These are phyloP conservation scores for Ectemnius cavifrons DNA, from an alignment of 2,888 invertebrate species.

Conservation along the genomic window DNA sequence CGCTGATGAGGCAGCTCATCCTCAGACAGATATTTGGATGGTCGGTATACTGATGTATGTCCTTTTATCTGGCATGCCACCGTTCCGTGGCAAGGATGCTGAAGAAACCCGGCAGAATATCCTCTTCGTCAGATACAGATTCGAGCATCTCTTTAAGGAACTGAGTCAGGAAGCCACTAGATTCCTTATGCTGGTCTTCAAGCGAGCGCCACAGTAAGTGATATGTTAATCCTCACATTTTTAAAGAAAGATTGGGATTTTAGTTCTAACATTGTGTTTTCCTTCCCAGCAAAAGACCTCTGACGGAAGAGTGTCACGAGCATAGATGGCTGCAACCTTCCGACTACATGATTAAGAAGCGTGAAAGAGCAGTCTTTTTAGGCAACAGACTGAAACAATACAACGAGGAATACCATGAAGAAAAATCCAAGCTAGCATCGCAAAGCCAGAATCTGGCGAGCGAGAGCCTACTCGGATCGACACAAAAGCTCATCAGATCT, in stretches of 20 bases:
- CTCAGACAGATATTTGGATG: conserved; percentile 97
- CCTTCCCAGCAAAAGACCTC: conserved; percentile 90
- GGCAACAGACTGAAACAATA: conserved; percentile 91
- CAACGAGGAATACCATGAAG: conserved; percentile 88
- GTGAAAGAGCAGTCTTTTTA: conserved; percentile 92
- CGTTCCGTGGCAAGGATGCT: conserved; percentile 91
- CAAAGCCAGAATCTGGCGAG: conserved; percentile 81
- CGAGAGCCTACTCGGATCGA: conserved; percentile 79
- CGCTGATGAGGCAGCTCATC: conserved; percentile 91
- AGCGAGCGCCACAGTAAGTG: conserved; percentile 91
- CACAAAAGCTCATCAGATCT: conserved; percentile 84
- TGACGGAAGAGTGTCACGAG: conserved; percentile 95
- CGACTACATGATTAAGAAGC: conserved; percentile 95
- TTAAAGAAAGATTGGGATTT: conserved; percentile 10
- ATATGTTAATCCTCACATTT: not conserved
- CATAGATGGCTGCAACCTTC: conserved; percentile 97
- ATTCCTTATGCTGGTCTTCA: conserved; percentile 97
- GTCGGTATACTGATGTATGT: conserved; percentile 95
- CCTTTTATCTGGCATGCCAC: conserved; percentile 94
- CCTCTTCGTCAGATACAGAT: conserved; percentile 93
- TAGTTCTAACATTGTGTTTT: not conserved
- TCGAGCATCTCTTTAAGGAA: conserved; percentile 96
- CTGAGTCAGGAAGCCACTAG: conserved; percentile 95
- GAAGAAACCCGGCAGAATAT: conserved; percentile 95
- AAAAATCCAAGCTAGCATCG: conserved; percentile 82